Base-by-base conservation (phyloP, 2,113 vertebrate species). In the Podilymbus podiceps region DNA sequence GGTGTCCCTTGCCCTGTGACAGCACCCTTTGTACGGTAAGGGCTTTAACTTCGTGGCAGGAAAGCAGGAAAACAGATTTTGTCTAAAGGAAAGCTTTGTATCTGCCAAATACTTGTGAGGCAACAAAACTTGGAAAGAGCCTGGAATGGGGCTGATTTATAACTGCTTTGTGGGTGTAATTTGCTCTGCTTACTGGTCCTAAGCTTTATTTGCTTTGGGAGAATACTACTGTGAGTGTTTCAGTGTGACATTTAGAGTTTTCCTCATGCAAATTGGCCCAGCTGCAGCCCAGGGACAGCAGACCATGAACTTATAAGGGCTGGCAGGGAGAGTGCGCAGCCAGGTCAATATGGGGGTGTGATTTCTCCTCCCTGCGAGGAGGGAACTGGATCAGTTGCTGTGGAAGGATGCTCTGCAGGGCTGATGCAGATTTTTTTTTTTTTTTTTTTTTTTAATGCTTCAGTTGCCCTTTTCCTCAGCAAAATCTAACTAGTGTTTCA, bases 391-490 rank as follows among this genome's bases (percentile, higher is more conserved):
- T 84, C 55, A 58, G 62, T 76, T 73, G 44, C 74, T 82, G 33
- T 82, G 77, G 33, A 95, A 85, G 58, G 87, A 69, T 88, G 62
- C 28, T 95, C 55, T 74, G 74, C 55, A 94, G 94, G 92, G 25
- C 15, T 92, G 66, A 62, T 53, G 76, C 28, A 68, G 56, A 85
- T 69, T 79, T 75, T 23, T 78, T 82, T 82, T 40, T 1, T 3
- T 74, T 93, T 90, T 58, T 75, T 23, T 78, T 82, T 82, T 40
- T 1, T 3, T 78, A 92, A 89, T 55, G 52, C 69, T 93, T 72
- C 69, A 30, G 49, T 40, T 94, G 60, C n/a, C 59, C n/a, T 87
- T 91, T 85, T 80, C 62, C 60, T 31, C 62, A 75, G n/a, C 58
- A 82, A 68, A 90, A 90, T 42, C 77, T 72, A 62, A 46, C 40